Base-by-base conservation (phyloP, 2,888 invertebrate genomes). In the Agonopterix subpropinquella region DNA sequence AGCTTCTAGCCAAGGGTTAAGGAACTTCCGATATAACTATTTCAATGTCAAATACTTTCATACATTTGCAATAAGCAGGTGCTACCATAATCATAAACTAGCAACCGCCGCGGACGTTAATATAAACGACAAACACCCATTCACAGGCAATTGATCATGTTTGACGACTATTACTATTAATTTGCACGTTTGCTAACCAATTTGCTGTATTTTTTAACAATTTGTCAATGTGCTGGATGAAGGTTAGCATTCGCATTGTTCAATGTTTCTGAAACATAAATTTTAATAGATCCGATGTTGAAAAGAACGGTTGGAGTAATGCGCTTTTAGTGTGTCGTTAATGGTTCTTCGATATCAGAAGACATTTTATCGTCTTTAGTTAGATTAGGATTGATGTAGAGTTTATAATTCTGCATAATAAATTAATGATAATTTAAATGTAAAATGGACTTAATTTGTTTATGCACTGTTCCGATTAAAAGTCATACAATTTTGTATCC, bases 181-280 rank as follows among this genome's bases (percentile, higher is more conserved):
- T 82, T 79, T 73, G 71, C 76, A 69, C 76, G 59, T 75, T 74
- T 61, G 66, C 64, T 65, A 66, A 69, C 68, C 73, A 81, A 82
- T 82, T 82, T 78, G 70, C 54, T 60, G 63, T 61, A 68, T 77
- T 77, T 78, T 80, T 77, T 66, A 69, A 64, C 73, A 73, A 80
- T 84, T 83, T 80, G 80, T 85, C 82, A 82, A 75, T 64, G 69
- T 73, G 39, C 3, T 28, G 28, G 28, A 28, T 28, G 28, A 28
- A 28, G 28, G 58, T 61, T 60, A 53, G 39, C 59, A 56, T 61
- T 60, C 53, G 55, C 59, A 57, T 62, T 66, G 68, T 28, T 28
- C 5, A 28, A 28, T 28, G 28, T 62, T 57, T 52, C 50, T 48
- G 54, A 57, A 49, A 54, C 58, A 62, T 67, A 63, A 65, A 68